Evolutionary conservation across 2,113 vertebrate species (phyloP), one percentile per base, ranked within the genome.

Genomic region (Scomber colias): DNA sequence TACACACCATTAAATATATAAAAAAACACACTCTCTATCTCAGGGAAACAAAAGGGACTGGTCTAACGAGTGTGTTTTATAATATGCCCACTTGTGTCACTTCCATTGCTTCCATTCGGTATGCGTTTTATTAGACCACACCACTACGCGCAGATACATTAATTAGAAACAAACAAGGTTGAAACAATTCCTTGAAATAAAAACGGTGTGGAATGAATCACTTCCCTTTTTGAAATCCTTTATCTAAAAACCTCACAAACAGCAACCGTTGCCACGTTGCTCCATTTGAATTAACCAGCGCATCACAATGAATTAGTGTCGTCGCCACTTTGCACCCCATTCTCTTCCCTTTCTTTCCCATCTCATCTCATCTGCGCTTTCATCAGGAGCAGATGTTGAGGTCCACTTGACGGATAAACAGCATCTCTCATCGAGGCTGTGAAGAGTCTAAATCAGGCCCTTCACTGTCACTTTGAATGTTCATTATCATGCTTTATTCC

Each of bases 301-400:
- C 64, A 77, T 89, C 61, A 30, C 60, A 49, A 79, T 78, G 67
- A 81, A 86, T 87, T 75, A 85, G 63, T 46, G 49, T 66, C 59
- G 73, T 84, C 71, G 53, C 77, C 59, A 79, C 63, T 81, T 87
- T 24, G 1, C 51, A 75, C 66, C 19, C 56, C 31, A 27, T 45
- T 75, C 59, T 40, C 55, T 17, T 53, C 16, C 60, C 24, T 81
- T 72, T 71, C 56, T 30, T 62, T 66, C 48, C 62, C 53, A 81
- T 85, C 76, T 76, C 63, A 71, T 84, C 83, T 86, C 66, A 54
- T 89, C 64, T 56, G 56, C 50, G 45, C 76, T 87, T 89, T 89
- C 82, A 89, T 87, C 87, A 54, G 67, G 72, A 90, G 79, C 92
- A 93, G 87, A 92, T 88, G 89, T 80, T 87, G 75, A 88, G 84